Evolutionary conservation across 1,140 invertebrate species (phyloP).

Genomic region (Ylistrum balloti): DNA sequence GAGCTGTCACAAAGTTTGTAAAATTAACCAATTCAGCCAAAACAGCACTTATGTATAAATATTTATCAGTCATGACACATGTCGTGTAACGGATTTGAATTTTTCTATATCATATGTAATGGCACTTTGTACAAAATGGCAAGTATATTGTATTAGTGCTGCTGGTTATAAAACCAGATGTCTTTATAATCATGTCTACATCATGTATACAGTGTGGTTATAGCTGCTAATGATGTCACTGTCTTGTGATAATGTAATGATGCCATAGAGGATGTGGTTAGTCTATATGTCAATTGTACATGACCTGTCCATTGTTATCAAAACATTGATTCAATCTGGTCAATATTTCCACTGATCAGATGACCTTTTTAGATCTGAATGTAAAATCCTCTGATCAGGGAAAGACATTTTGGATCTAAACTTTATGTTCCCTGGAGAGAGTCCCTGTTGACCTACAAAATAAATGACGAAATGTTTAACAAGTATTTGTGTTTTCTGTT

Average conservation of each 20-base stretch:
- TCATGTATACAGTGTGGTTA: neutral
- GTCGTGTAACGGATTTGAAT: too few species aligned
- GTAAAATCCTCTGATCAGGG: constrained; percentile 7
- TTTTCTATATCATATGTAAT: too few species aligned
- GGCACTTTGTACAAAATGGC: too few species aligned
- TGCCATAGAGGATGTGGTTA: neutral
- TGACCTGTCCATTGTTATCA: neutral
- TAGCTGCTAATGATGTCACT: neutral
- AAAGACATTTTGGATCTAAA: neutral
- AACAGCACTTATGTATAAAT: neutral
- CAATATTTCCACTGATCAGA: neutral
- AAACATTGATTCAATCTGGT: neutral
- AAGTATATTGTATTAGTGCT: neutral
- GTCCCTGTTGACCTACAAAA: constrained; percentile 33
- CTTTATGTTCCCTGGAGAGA: neutral
- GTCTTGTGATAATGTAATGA: neutral
- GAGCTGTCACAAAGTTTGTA: too few species aligned
- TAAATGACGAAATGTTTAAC: neutral
- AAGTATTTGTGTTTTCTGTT: neutral
- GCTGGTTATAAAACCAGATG: neutral
- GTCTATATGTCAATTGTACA: neutral
- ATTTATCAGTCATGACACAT: neutral
- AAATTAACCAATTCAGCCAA: neutral
- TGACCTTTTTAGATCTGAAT: neutral
- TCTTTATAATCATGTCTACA: too few species aligned